Evolutionary conservation across 2,797 vertebrate species (phyloP).

Genomic region (Danio jaintianensis): DNA sequence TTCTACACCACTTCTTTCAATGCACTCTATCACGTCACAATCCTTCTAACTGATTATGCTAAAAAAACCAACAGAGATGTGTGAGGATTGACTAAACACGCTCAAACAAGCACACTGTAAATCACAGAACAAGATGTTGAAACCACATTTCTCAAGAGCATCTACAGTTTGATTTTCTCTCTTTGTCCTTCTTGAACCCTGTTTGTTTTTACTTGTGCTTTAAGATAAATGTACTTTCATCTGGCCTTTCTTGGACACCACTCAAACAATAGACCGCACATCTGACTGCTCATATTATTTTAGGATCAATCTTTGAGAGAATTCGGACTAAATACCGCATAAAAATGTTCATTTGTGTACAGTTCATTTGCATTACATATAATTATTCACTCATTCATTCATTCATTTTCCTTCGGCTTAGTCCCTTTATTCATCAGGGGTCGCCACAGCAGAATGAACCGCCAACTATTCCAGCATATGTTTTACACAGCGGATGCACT

Average conservation of each 20-base stretch:
- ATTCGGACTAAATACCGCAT: no score
- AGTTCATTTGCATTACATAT: background rate
- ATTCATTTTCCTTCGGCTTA: no score
- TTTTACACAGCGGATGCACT: no score
- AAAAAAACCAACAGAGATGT: background rate
- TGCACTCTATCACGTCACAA: slow-evolving; percentile 5
- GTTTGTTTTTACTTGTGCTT: background rate
- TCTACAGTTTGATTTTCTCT: background rate
- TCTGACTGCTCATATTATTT: background rate
- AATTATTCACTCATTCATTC: no score
- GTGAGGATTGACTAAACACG: background rate
- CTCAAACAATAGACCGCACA: background rate
- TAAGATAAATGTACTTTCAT: background rate
- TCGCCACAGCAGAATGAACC: no score
- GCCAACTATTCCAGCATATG: no score
- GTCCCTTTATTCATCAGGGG: no score
- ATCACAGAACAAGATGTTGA: slow-evolving; percentile 32
- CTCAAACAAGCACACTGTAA: slow-evolving; percentile 29
- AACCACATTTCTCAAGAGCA: slow-evolving; percentile 25
- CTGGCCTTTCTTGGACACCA: background rate
- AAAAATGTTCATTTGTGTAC: background rate
- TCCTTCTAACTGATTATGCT: background rate
- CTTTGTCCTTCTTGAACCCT: background rate
- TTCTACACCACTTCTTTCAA: no score
- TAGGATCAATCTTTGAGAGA: background rate